Evolutionary conservation across 1,140 invertebrate genomes (phyloP), one percentile per base, ranked within the genome.

Genomic region (Mylabris phalerata): DNA sequence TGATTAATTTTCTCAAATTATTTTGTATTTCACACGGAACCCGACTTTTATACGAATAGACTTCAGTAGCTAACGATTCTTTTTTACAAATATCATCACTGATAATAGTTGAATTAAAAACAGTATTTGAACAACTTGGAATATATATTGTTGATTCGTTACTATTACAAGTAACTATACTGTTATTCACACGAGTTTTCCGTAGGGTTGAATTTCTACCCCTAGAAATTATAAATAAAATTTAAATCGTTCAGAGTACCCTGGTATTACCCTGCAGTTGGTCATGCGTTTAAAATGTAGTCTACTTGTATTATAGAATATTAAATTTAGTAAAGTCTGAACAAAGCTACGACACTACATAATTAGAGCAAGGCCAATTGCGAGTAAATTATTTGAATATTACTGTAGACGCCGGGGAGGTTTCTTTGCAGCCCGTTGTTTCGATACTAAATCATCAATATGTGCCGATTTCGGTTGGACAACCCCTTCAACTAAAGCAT

Each of bases 1-100:
- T n/a, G 9, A 62, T 62, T 9, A 62, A 25, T 11, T 41, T 59
- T 9, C 24, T 59, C 11, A 62, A 50, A 48, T 62, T 62, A 4
- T 59, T 26, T 51, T 62, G 50, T 11, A 62, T 46, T 25, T 41
- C 24, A 5, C 7, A 11, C 0, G 61, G 61, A 25, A 62, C 51
- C 0, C 7, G 4, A 32, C 32, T 32, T 41, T 48, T 57, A 5
- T 26, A 42, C 9, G 24, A 43, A 24, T 52, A 43, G 11, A 25
- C 38, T 10, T 52, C 39, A 4, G 9, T 48, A 48, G 24, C 10
- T 26, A 27, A 48, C 4, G 46, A 46, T 11, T 9, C 41, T 39
- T 50, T 41, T 41, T 19, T 40, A n/a, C 6, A 25, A 26, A n/a
- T 25, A n/a, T 48, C 25, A 11, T 47, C n/a, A 26, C 27, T 4